Conservation (phyloP, 2,888 invertebrate genomes). For the Labia minor region DNA sequence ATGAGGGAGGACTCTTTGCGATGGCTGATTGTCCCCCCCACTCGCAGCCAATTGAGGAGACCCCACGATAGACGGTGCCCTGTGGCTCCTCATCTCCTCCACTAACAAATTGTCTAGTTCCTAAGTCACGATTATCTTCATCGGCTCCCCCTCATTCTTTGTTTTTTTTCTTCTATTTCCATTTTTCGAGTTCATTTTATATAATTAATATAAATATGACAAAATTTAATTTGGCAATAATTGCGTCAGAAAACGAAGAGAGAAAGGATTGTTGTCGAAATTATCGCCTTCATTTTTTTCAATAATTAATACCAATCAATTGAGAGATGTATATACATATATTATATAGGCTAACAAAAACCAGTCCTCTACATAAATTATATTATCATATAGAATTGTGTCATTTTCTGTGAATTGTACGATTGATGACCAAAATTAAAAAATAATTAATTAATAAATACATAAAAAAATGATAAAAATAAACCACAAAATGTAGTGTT, state of each 20-base stretch:
- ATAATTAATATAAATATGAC: neutral
- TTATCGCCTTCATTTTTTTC: too few species aligned
- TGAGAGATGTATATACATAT: too few species aligned
- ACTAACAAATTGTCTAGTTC: conserved; percentile 13
- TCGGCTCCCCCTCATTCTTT: neutral
- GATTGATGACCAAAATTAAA: too few species aligned
- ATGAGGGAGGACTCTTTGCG: neutral
- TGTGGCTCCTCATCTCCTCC: neutral
- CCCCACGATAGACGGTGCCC: neutral
- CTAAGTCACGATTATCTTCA: conserved; percentile 6
- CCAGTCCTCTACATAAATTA: too few species aligned
- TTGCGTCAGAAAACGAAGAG: neutral
- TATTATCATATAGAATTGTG: too few species aligned
- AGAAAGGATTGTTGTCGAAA: neutral
- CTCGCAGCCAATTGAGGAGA: neutral
- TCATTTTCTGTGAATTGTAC: too few species aligned
- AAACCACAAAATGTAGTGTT: too few species aligned
- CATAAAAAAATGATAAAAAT: too few species aligned
- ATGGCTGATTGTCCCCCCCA: neutral
- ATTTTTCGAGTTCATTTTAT: neutral
- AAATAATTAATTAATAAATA: too few species aligned
- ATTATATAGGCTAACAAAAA: too few species aligned
- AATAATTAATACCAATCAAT: too few species aligned
- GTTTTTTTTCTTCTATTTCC: neutral
- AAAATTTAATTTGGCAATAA: neutral